phyloP scores from a whole-genome alignment of 2,113 vertebrate species.

The Merops nubicus region DNA sequence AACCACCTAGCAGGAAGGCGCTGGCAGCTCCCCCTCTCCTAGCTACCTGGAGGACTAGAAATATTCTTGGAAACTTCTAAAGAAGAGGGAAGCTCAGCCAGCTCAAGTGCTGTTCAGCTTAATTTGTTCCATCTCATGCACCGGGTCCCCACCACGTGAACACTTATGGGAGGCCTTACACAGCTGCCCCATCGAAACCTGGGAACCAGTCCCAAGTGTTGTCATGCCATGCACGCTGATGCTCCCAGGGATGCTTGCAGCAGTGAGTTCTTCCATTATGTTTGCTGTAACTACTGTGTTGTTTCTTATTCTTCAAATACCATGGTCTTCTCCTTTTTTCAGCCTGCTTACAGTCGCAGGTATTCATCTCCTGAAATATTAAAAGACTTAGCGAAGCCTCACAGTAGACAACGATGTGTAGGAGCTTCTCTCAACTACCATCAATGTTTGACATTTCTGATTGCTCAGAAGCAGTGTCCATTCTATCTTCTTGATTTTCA shows the following conservation, averaged over 20 bases:
- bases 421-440: neutral
- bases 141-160: accelerated
- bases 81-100: neutral
- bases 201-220: accelerated
- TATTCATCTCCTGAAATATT: neutral
- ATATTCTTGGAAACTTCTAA: neutral
- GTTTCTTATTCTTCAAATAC: neutral
- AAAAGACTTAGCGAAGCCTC: neutral
- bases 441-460: neutral
- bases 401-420: neutral
- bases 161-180: neutral
- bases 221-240: neutral
- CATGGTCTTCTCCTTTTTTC: neutral
- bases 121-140: constrained; percentile 14
- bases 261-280: neutral
- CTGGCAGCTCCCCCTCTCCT: neutral
- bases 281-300: neutral
- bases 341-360: neutral
- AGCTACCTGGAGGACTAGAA: constrained; percentile 12
- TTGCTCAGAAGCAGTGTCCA: neutral
- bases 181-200: accelerated
- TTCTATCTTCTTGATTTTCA: neutral
- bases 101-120: constrained; percentile 11
- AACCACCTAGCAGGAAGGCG: neutral
- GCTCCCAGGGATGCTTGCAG: neutral